A percentile compares a stretch with the other conserved stretches of the same genome.
Evolutionary conservation across 2,888 invertebrate genomes (phyloP).

Genomic region (Dryadula phaetusa): DNA sequence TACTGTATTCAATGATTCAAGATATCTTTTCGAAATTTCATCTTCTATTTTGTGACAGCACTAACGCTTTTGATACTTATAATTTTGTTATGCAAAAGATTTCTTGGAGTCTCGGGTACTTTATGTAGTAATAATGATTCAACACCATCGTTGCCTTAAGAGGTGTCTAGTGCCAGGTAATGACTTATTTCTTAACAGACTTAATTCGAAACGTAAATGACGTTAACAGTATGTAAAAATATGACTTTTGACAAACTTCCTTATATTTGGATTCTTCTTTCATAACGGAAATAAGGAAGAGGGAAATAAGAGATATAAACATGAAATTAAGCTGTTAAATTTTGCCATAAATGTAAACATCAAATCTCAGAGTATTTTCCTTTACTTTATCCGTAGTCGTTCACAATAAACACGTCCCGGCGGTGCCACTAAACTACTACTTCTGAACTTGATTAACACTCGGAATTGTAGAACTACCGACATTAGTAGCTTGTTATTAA

Average conservation of each 20-base stretch:
- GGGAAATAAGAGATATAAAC: neutral
- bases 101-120: neutral
- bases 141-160: neutral
- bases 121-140: neutral
- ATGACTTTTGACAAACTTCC: neutral
- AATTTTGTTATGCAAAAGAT: constrained; percentile 15
- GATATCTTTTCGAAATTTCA: constrained; percentile 37
- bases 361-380: constrained; percentile 24
- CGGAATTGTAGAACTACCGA: constrained; percentile 65
- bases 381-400: constrained; percentile 55
- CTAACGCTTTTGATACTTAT: constrained; percentile 9
- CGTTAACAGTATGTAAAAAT: neutral
- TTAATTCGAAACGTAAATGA: neutral
- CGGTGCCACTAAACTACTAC: constrained; percentile 63
- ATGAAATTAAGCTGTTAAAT: constrained; percentile 2
- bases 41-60: constrained; percentile 27
- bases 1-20: constrained; percentile 46
- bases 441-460: constrained; percentile 70
- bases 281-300: neutral
- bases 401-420: constrained; percentile 75
- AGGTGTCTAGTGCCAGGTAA: neutral
- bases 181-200: no score
- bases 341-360: constrained; percentile 9
- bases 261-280: neutral
- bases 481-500: no score